Evolutionary conservation across 2,113 vertebrate genomes (phyloP), one percentile per base, ranked within the genome.

Genomic region (Raja brachyura): DNA sequence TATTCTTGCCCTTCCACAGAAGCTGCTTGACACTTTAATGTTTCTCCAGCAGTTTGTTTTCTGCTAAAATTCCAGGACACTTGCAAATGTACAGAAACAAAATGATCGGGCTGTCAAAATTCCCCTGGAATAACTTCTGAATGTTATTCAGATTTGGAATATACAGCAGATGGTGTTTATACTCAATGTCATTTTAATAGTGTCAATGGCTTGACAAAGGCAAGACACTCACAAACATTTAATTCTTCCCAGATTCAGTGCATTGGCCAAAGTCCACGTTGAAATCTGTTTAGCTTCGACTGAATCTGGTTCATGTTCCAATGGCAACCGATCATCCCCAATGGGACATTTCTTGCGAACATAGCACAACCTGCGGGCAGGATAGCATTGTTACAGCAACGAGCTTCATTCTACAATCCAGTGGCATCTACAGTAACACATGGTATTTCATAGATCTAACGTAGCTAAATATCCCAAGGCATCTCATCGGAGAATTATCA

Each of bases 221-320:
- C 83, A 88, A 88, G 56, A n/a, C n/a, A 14, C 83, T 88, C 59
- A 63, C 83, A 54, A n/a, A 16, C 14, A 63, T 88, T 86, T 86
- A 61, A 86, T 63, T 88, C 83, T 88, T 66, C 59, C 83, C 83
- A 88, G 63, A n/a, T 88, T 88, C 56, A 61, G 83, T 63, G 10
- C n/a, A 28, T 88, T 88, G 59, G 83, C 83, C 83, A 88, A 88
- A 31, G 48, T 54, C 79, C 79, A 83, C 54, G n/a, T n/a, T 88
- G 59, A 88, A n/a, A 88, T 66, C 83, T 88, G 59, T n/a, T 88
- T 63, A 88, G 83, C n/a, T 88, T 66, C 63, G 61, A 66, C 61
- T 61, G 59, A 31, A 83, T 25, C 28, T 63, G 28, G 28, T 63
- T 63, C 75, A 77, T 33, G 9, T 77, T 77, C n/a, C 6, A 56